Evolutionary conservation across 2,888 invertebrate genomes (phyloP).

Genomic region (Limnephilus auricula): DNA sequence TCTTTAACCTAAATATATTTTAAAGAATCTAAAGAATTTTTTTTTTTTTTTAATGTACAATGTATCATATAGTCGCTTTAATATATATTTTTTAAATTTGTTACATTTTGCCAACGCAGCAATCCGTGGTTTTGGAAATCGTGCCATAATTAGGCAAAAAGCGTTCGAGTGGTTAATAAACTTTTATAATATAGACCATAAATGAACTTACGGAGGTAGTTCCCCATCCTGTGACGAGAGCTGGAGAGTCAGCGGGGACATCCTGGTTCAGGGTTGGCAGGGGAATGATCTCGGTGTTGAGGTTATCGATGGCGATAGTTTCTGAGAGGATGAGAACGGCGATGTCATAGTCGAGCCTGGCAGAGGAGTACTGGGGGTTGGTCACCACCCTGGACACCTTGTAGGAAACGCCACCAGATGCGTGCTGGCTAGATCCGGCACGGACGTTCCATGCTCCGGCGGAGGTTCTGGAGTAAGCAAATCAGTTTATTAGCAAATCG

Average conservation of each 20-base stretch:
- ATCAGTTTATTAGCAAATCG: no score
- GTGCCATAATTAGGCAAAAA: no score
- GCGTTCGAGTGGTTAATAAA: no score
- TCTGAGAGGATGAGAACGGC: conserved; percentile 37
- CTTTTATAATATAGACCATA: neutral
- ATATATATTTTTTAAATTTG: no score
- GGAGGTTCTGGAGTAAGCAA: neutral
- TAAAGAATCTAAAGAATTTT: no score
- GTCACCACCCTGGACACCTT: conserved; percentile 69
- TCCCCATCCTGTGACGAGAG: conserved; percentile 55
- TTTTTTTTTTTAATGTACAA: no score
- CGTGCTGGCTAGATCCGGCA: conserved; percentile 68
- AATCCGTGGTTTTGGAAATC: no score
- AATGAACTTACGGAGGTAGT: conserved; percentile 17
- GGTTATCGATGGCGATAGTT: conserved; percentile 38
- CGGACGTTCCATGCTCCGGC: conserved; percentile 28
- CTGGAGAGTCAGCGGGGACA: conserved; percentile 45
- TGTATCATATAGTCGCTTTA: no score
- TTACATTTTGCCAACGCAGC: no score
- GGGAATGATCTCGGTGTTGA: conserved; percentile 38
- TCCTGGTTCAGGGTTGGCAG: conserved; percentile 44
- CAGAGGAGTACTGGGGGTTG: conserved; percentile 70
- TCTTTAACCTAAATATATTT: no score
- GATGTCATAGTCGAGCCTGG: conserved; percentile 57
- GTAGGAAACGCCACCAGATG: conserved; percentile 71